Conservation (phyloP, 2,888 invertebrate genomes). For the Dascillus cervinus region DNA sequence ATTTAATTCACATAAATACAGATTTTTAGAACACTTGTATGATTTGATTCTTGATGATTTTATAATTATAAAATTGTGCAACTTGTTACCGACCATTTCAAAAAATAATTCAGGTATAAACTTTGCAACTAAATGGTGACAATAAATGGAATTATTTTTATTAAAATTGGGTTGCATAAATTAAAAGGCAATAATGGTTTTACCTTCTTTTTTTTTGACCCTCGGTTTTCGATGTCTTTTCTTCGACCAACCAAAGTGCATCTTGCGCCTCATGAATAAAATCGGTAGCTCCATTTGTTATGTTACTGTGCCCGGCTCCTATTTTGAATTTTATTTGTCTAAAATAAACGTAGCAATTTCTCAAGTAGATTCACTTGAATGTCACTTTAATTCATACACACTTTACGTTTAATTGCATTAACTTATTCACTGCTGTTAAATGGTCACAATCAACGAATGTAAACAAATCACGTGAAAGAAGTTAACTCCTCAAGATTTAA, state of each 20-base stretch:
- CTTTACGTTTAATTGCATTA: not conserved
- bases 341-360: slow-evolving; percentile 10
- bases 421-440: not conserved
- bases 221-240: slow-evolving; percentile 45
- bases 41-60: too few species aligned
- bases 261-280: slow-evolving; percentile 34
- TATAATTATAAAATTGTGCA: not conserved
- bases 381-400: slow-evolving; percentile 1
- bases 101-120: not conserved
- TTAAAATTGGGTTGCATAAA: not conserved
- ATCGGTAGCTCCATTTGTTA: slow-evolving; percentile 20
- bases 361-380: slow-evolving; percentile 8
- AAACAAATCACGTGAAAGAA: slow-evolving; percentile 6
- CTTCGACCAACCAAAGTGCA: slow-evolving; percentile 41
- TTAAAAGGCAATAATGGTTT: slow-evolving; percentile 19
- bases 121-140: not conserved
- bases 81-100: not conserved
- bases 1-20: too few species aligned
- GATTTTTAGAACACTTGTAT: too few species aligned
- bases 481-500: slow-evolving; percentile 21
- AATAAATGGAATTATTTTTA: not conserved
- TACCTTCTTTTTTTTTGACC: slow-evolving; percentile 50
- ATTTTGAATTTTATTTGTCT: slow-evolving; percentile 54
- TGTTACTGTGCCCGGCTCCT: slow-evolving; percentile 51
- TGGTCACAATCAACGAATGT: slow-evolving; percentile 2